Base-by-base conservation (phyloP, 2,888 invertebrate species). In the Epinotia nisella region DNA sequence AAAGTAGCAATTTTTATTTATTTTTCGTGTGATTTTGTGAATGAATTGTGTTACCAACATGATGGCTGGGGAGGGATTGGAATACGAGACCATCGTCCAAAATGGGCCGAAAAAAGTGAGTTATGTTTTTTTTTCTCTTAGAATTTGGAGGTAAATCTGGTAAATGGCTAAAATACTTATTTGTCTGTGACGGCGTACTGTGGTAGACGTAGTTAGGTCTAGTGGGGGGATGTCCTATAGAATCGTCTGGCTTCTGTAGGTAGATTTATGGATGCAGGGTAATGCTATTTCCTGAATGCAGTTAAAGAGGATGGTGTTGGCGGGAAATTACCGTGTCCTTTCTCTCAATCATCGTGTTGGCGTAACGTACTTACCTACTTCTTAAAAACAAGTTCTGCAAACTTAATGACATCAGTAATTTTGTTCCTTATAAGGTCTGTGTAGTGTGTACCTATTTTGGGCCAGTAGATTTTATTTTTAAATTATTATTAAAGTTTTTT, bases 61-160 rank as follows among this genome's bases (percentile, higher is more conserved):
- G 81, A 94, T 94, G 94, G 92, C 94, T 75, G 86, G 90, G 78
- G 95, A 95, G 89, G 95, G 95, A 83, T 92, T 95, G 89, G 95
- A 95, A 92, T 95, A 95, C 89, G 95, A 95, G 83, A 94, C 93
- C 87, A 94, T 94, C 80, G 94, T 94, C 81, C 95, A 95, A 86
- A 95, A 94, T 89, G 95, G 95, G 81, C 95, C 95, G 74, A 94
- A 94, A 92, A 95, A 95, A 94, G 95, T 95, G 87, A 94, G 94
- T 91, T 58, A 55, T 78, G 68, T 77, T 81, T 81, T 81, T 81
- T 70, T 72, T 69, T 74, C 71, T 69, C 71, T 69, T 62, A 53
- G 65, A 58, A 29, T 65, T 75, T 76, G 71, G 76, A 71, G 72
- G 21, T 41, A 41, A 56, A 41, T 3, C 76, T 70, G 72, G 21